Evolutionary conservation across 2,888 invertebrate genomes (phyloP).

Genomic region (Mythimna ferrago): DNA sequence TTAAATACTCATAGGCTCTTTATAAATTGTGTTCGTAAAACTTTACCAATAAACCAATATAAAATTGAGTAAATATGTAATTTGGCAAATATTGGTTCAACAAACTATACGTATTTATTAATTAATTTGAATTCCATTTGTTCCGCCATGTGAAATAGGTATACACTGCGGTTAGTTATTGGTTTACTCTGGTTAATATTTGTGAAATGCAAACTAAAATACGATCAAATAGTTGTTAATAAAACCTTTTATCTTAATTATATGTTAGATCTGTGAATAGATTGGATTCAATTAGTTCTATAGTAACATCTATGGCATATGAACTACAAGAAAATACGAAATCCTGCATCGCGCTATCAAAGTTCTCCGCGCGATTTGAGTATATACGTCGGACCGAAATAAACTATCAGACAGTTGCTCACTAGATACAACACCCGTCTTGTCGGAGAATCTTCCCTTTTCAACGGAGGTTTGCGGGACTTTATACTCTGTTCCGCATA

Average conservation of each 20-base stretch:
- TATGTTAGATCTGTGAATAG: too few species aligned
- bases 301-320: too few species aligned
- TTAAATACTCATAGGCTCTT: background rate
- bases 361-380: too few species aligned
- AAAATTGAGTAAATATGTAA: conserved; percentile 14
- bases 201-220: conserved; percentile 1
- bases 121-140: background rate
- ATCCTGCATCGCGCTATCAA: too few species aligned
- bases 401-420: too few species aligned
- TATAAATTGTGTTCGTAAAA: background rate
- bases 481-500: too few species aligned
- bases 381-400: too few species aligned
- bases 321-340: too few species aligned
- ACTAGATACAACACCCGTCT: too few species aligned
- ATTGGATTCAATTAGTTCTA: too few species aligned
- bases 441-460: too few species aligned
- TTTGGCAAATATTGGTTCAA: background rate
- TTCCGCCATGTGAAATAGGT: conserved; percentile 10
- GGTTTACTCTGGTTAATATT: background rate
- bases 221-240: background rate
- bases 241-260: background rate
- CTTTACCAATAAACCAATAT: background rate
- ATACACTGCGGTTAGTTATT: background rate
- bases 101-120: conserved; percentile 5
- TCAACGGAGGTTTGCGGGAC: too few species aligned